Conservation (phyloP, 2,888 invertebrate genomes). For the Drosophila borealis region DNA sequence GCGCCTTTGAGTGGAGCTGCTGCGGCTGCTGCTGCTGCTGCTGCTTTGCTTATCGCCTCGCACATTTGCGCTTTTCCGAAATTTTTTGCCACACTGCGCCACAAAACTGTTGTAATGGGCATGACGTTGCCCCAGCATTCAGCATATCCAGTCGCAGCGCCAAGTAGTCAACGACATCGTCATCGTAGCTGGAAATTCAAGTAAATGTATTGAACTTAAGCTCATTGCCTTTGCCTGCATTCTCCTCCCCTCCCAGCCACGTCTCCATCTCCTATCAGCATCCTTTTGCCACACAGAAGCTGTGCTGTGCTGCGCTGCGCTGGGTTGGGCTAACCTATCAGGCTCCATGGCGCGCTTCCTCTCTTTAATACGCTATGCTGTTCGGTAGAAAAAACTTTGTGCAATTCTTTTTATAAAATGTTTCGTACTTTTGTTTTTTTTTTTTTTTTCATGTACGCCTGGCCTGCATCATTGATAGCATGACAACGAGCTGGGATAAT, state of each 20-base stretch:
- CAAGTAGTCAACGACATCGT: conserved; percentile 71
- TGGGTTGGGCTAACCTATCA: conserved; percentile 1
- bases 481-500: background rate
- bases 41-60: conserved; percentile 78
- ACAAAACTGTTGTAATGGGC: conserved; percentile 72
- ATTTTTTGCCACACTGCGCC: conserved; percentile 37
- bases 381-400: conserved; percentile 60
- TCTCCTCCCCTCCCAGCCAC: conserved; percentile 34
- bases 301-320: background rate
- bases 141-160: conserved; percentile 32
- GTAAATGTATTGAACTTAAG: conserved; percentile 80
- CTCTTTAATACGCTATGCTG: conserved; percentile 57
- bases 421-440: conserved; percentile 44
- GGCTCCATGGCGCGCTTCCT: conserved; percentile 20
- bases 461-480: conserved; percentile 49
- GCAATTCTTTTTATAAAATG: conserved; percentile 73
- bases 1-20: conserved; percentile 22
- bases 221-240: conserved; percentile 69
- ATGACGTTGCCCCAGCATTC: conserved; percentile 39
- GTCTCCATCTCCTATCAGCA: background rate
- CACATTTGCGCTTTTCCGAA: conserved; percentile 72
- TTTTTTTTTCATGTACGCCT: conserved; percentile 20
- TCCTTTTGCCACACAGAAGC: background rate
- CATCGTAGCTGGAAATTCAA: conserved; percentile 67
- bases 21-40: conserved; percentile 26